These are phyloP conservation scores for Hydropotes inermis DNA, from an alignment of 2,113 vertebrate species.

Conservation along the genomic window DNA sequence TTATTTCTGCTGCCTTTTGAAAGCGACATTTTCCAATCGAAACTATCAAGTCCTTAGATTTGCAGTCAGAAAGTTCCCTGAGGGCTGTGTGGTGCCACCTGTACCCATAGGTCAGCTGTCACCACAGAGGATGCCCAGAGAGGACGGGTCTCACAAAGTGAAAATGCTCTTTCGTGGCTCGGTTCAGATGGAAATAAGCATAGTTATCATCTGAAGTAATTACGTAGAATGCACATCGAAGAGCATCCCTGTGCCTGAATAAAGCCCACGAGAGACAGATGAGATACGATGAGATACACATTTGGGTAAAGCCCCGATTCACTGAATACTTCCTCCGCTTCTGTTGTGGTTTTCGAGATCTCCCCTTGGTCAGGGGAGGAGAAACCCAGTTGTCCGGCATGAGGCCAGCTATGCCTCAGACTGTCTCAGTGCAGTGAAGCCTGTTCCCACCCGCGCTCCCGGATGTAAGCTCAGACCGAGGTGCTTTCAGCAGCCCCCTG, in stretches of 20 bases:
- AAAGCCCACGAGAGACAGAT: background rate
- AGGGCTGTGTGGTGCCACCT: accelerated
- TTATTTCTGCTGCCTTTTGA: background rate
- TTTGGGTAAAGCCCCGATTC: accelerated
- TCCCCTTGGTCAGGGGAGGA: background rate
- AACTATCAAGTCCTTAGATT: background rate
- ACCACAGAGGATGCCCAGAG: background rate
- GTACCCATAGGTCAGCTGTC: accelerated
- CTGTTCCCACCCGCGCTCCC: accelerated
- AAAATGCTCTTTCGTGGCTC: accelerated
- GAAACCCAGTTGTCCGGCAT: accelerated
- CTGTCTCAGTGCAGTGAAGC: accelerated
- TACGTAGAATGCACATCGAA: accelerated
- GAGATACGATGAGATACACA: accelerated
- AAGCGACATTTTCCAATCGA: background rate
- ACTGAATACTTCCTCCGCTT: background rate
- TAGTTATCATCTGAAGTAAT: background rate
- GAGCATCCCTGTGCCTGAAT: accelerated
- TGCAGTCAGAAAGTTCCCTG: accelerated
- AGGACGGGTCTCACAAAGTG: background rate
- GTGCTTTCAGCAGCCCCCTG: accelerated
- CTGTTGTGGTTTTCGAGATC: accelerated
- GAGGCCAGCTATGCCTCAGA: accelerated
- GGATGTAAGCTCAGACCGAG: accelerated
- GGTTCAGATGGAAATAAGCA: accelerated